Conservation (phyloP, 2,797 vertebrate species). For the Gymnothorax javanicus region DNA sequence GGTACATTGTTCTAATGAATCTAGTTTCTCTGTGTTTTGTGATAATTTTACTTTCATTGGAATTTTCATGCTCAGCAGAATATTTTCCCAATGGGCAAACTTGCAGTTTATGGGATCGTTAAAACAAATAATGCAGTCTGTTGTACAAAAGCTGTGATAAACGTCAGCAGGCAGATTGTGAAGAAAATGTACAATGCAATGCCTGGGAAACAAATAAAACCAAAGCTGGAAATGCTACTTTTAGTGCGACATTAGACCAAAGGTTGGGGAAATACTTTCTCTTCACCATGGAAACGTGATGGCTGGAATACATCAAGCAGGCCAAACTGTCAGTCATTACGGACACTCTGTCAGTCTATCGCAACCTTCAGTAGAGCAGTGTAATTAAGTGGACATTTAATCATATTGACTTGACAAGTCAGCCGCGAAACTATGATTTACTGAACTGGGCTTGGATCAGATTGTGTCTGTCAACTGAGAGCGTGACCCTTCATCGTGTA, state of each 20-base stretch:
- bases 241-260: neutral
- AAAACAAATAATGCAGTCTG: neutral
- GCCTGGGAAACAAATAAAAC: neutral
- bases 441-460: neutral
- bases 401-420: neutral
- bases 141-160: neutral
- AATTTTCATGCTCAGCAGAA: neutral
- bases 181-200: slow-evolving; percentile 4
- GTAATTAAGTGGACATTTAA: neutral
- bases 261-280: neutral
- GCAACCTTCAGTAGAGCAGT: neutral
- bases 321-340: neutral
- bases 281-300: neutral
- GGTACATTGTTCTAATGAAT: neutral
- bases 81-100: neutral
- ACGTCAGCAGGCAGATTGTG: neutral
- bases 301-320: neutral
- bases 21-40: neutral
- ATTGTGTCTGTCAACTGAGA: slow-evolving; percentile 6
- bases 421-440: neutral
- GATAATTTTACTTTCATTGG: neutral
- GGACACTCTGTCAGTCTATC: neutral
- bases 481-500: neutral
- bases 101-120: neutral
- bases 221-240: neutral